Conservation (phyloP, 2,797 vertebrate species). For the Ctenochaetus hawaiiensis region DNA sequence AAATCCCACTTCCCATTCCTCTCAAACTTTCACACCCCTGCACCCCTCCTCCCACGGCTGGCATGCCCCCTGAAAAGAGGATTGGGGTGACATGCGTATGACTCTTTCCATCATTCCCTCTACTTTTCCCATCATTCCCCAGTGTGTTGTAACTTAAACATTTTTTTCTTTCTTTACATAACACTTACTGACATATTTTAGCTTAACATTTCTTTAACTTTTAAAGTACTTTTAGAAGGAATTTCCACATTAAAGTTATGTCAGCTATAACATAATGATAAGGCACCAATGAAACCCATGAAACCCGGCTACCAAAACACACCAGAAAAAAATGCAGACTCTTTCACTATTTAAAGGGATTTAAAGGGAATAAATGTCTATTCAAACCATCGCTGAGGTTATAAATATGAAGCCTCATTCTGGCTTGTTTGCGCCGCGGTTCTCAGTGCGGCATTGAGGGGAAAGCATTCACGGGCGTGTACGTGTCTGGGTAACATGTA, state of each 20-base stretch:
- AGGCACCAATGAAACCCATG: background rate
- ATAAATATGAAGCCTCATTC: constrained; percentile 70
- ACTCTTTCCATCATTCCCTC: constrained; percentile 62
- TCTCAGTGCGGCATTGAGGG: constrained; percentile 55
- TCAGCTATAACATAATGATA: constrained; percentile 13
- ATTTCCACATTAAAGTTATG: constrained; percentile 17
- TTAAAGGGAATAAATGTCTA: constrained; percentile 62
- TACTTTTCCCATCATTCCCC: constrained; percentile 64
- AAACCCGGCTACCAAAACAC: constrained; percentile 36
- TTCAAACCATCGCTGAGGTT: constrained; percentile 54
- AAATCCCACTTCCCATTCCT: constrained; percentile 86
- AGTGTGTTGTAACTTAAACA: background rate
- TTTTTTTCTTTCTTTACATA: constrained; percentile 1
- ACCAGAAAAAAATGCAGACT: constrained; percentile 25
- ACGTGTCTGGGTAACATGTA: constrained; percentile 82
- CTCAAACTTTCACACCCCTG: constrained; percentile 74
- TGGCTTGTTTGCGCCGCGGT: constrained; percentile 51
- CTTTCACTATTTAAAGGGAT: constrained; percentile 64
- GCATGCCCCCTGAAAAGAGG: constrained; percentile 67
- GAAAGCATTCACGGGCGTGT: constrained; percentile 70
- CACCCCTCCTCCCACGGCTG: constrained; percentile 58
- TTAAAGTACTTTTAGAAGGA: background rate
- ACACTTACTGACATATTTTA: background rate
- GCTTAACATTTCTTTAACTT: background rate
- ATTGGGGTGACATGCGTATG: constrained; percentile 70